These are phyloP conservation scores for Platyura marginata DNA, from an alignment of 1,140 invertebrate genomes.

Conservation along the genomic window DNA sequence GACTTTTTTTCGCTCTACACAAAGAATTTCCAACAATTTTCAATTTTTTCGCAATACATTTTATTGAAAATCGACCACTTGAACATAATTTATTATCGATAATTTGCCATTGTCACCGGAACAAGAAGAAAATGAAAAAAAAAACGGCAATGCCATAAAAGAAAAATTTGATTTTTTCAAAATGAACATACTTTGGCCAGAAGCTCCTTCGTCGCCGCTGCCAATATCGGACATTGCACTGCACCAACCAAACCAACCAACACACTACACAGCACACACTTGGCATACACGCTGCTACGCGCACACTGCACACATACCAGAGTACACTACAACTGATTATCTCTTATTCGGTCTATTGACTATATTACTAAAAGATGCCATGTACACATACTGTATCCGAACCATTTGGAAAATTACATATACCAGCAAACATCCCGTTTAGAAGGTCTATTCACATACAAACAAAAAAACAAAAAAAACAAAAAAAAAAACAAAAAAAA, in stretches of 20 bases:
- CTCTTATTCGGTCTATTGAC: not conserved
- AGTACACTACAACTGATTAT: not conserved
- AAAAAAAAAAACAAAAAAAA: no score
- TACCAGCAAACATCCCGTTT: no score
- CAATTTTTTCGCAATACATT: not conserved
- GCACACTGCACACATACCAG: not conserved
- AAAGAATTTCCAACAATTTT: no score
- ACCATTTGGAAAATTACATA: no score
- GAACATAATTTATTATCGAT: not conserved
- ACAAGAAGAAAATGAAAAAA: constrained; percentile 1
- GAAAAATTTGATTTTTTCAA: not conserved
- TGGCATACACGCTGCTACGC: not conserved
- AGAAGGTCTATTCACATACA: no score
- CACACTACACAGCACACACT: constrained; percentile 6
- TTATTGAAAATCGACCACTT: not conserved
- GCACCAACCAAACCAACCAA: constrained; percentile 31
- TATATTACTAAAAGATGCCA: not conserved
- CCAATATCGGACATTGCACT: constrained; percentile 44
- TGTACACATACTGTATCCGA: no score
- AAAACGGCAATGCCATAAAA: constrained; percentile 1
- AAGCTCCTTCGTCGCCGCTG: constrained; percentile 48
- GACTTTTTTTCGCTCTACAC: no score
- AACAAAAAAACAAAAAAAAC: no score
- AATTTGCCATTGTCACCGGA: not conserved
- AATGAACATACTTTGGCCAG: constrained; percentile 46